phyloP scores from a whole-genome alignment of 2,113 vertebrate genomes.

The Dissostichus mawsoni region DNA sequence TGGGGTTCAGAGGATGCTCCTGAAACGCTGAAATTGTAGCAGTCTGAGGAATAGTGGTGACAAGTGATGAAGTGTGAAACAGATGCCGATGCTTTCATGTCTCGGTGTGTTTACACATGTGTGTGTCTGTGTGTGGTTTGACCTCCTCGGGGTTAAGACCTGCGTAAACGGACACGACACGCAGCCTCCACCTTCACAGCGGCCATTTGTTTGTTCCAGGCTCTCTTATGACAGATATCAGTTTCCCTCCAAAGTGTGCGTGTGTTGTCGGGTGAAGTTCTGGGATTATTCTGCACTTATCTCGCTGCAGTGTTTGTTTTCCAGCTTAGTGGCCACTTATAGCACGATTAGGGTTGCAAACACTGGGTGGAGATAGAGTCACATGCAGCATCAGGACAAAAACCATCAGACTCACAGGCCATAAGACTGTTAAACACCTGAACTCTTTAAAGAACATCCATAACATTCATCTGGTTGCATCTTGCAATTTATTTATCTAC shows the following conservation, averaged over 20 bases:
- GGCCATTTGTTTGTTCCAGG: constrained; percentile 37
- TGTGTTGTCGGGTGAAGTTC: constrained; percentile 30
- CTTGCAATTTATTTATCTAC: too few relatives aligned
- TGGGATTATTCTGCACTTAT: constrained; percentile 31
- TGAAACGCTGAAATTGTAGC: constrained; percentile 31
- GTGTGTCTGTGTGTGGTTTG: constrained; percentile 41
- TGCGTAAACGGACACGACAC: constrained; percentile 43
- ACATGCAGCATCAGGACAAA: too few relatives aligned
- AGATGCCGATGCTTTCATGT: constrained; percentile 34
- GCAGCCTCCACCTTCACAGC: constrained; percentile 51
- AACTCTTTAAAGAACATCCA: too few relatives aligned
- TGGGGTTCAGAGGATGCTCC: constrained; percentile 39
- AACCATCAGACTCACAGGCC: too few relatives aligned
- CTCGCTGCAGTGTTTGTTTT: constrained; percentile 37
- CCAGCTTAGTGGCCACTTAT: constrained; percentile 22
- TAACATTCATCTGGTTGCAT: too few relatives aligned
- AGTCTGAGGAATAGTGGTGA: constrained; percentile 13
- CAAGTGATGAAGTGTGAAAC: constrained; percentile 46
- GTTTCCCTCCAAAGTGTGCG: constrained; percentile 35
- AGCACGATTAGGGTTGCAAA: constrained; percentile 49
- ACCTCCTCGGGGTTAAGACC: constrained; percentile 51
- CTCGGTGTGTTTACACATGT: constrained; percentile 29
- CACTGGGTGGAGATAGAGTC: constrained; percentile 3
- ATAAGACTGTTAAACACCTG: too few relatives aligned
- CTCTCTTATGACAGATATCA: constrained; percentile 29